Conservation (phyloP, 2,113 vertebrate species). For the Pseudopipra pipra region DNA sequence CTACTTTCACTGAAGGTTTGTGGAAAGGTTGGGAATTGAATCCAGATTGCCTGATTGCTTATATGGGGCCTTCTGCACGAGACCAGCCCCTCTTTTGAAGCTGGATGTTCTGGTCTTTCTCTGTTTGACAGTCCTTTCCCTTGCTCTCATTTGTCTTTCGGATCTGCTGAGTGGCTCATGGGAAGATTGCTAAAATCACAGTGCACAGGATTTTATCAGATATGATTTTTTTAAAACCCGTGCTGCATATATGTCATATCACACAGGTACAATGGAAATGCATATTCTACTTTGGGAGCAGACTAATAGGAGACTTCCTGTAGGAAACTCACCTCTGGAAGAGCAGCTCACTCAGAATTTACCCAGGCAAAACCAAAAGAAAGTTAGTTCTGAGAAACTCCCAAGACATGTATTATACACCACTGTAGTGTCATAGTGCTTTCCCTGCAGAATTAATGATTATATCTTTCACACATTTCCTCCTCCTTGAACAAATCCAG, state of each 20-base stretch:
- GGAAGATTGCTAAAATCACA: neutral
- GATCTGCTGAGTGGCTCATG: neutral
- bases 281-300: neutral
- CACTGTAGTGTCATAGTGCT: neutral
- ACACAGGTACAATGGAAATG: neutral
- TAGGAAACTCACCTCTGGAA: neutral
- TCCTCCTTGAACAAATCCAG: neutral
- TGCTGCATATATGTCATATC: neutral
- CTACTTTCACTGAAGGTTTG: slow-evolving; percentile 23
- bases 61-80: neutral
- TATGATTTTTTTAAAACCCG: neutral
- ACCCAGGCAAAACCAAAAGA: neutral
- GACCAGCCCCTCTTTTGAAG: slow-evolving; percentile 49
- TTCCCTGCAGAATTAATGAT: neutral
- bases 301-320: neutral
- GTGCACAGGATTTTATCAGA: neutral
- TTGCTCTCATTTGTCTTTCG: slow-evolving; percentile 38
- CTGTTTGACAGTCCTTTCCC: slow-evolving; percentile 56
- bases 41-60: slow-evolving; percentile 45
- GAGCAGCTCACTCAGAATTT: neutral
- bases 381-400: neutral
- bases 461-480: neutral
- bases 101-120: slow-evolving; percentile 44
- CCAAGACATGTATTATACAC: neutral
- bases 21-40: slow-evolving; percentile 54